Evolutionary conservation across 2,113 vertebrate genomes (phyloP), one percentile per base, ranked within the genome.

Genomic region (Prinia subflava): DNA sequence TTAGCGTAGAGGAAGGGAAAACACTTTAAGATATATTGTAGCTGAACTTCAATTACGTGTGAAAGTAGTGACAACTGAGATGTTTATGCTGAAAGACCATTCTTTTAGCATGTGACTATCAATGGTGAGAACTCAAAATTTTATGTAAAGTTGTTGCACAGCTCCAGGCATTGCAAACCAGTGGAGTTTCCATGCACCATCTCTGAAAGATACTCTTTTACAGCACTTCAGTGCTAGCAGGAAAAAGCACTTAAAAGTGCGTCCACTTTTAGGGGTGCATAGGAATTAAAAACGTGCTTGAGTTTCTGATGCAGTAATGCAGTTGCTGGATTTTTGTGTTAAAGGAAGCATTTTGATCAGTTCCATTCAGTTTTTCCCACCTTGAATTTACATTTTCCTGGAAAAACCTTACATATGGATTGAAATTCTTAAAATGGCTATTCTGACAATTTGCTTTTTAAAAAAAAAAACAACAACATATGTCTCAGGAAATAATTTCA

Each of bases 1-100:
- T 85, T 83, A 85, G 56, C 70, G 91, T 57, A 60, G 53, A 77
- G 68, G 55, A 71, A 67, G 69, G 70, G 89, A 94, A 94, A 95
- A 96, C 52, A 69, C 71, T 96, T 81, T 41, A 74, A 91, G 88
- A 87, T 79, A 47, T 20, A 81, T 75, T 94, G 67, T 92, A 94
- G 22, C 75, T 85, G 76, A 92, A 39, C 63, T 89, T 64, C 77
- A 89, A 42, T 95, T 95, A 68, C 39, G 78, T 74, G 64, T 78
- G 71, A 69, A 85, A 90, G 33, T 81, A 89, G 46, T 65, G 88
- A 67, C 80, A 86, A 50, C 47, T 80, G 88, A 92, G 81, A 64
- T 67, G 27, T 90, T 93, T 89, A 73, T 47, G 42, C 35, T 75
- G 64, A 67, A 93, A 89, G 37, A 77, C 57, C 20, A 1, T 87